These are phyloP conservation scores for Condylura cristata DNA, from an alignment of 2,113 vertebrate genomes.

Conservation along the genomic window DNA sequence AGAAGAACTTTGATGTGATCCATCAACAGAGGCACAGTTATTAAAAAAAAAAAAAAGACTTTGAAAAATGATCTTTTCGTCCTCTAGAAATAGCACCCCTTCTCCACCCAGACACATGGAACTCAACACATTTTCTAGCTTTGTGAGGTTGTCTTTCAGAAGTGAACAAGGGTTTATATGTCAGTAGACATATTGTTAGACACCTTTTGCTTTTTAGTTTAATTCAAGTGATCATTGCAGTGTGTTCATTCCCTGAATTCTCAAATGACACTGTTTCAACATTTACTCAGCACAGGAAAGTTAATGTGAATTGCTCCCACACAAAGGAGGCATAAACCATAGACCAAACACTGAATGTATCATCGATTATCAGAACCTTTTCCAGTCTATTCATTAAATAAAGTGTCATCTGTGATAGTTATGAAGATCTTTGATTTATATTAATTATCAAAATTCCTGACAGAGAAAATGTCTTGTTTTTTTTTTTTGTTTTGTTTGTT, in stretches of 20 bases:
- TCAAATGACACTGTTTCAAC: constrained; percentile 58
- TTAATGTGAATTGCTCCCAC: constrained; percentile 59
- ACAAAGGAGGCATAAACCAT: constrained; percentile 46
- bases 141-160: not conserved
- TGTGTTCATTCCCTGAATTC: constrained; percentile 53
- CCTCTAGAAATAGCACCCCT: not conserved
- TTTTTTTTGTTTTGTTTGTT: constrained; percentile 19
- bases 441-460: constrained; percentile 37
- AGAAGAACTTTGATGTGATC: constrained; percentile 65
- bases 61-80: constrained; percentile 67
- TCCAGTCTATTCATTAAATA: constrained; percentile 18
- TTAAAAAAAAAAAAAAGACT: constrained; percentile 35
- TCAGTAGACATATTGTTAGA: not conserved
- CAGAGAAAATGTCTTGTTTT: constrained; percentile 24
- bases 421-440: not conserved
- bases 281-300: constrained; percentile 45
- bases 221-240: not conserved
- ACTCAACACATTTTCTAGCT: not conserved
- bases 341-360: not conserved
- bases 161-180: not conserved
- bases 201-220: constrained; percentile 48
- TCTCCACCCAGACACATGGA: constrained; percentile 35
- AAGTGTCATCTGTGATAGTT: constrained; percentile 5
- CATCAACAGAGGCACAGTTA: constrained; percentile 47
- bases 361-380: constrained; percentile 55